These are phyloP conservation scores for Lacerta viridis DNA, from an alignment of 2,797 vertebrate species.

Conservation along the genomic window DNA sequence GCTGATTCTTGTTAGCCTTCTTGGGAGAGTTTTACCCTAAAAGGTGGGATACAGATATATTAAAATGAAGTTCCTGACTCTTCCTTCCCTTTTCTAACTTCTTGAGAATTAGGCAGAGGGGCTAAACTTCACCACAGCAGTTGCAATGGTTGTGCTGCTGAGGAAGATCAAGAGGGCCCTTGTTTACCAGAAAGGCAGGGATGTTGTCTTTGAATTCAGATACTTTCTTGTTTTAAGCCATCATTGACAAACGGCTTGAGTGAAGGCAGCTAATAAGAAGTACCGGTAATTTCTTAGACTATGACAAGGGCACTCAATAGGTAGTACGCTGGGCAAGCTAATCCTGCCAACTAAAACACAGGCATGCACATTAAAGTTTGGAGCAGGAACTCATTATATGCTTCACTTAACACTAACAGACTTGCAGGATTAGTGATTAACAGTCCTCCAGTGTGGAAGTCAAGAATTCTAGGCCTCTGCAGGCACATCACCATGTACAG, in stretches of 20 bases:
- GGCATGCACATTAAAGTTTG: background rate
- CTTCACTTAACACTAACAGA: slow-evolving; percentile 8
- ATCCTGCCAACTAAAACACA: slow-evolving; percentile 10
- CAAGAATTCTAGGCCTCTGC: background rate
- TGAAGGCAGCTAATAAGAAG: background rate
- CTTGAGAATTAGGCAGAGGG: background rate
- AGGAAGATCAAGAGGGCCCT: background rate
- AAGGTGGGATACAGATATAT: background rate
- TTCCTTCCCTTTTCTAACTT: background rate
- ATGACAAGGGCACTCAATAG: background rate
- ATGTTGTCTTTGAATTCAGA: background rate
- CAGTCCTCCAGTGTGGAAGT: background rate
- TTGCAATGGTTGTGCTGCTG: background rate
- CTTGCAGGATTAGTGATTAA: slow-evolving; percentile 20
- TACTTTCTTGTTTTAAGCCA: background rate
- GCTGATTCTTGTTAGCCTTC: background rate
- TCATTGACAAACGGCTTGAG: background rate
- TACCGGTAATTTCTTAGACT: background rate
- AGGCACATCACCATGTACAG: background rate
- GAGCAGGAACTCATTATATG: slow-evolving; percentile 16
- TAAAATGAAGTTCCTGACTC: too few relatives aligned
- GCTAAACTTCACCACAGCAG: background rate
- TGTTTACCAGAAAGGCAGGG: background rate
- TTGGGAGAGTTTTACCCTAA: background rate
- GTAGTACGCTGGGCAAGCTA: background rate